These are phyloP conservation scores for Cataglyphis livida DNA, from an alignment of 2,888 invertebrate species.

Conservation along the genomic window DNA sequence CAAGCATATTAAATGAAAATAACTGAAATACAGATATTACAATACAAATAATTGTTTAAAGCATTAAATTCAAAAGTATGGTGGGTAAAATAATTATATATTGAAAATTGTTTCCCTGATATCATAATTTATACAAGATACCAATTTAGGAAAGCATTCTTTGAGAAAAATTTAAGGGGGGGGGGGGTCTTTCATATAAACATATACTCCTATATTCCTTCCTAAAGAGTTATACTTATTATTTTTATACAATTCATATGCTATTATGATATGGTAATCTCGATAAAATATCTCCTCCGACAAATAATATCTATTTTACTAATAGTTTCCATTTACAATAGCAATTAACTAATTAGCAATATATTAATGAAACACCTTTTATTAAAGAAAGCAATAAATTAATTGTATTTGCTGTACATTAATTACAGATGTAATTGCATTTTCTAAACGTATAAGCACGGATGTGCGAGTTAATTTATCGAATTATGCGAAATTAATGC, in stretches of 20 bases:
- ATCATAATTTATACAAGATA: not conserved
- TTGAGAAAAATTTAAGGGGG: too few relatives aligned
- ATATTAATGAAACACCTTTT: constrained; percentile 3
- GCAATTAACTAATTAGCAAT: not conserved
- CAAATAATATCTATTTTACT: not conserved
- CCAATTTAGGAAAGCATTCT: too few relatives aligned
- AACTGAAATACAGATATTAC: not conserved
- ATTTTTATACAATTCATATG: not conserved
- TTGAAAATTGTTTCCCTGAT: not conserved
- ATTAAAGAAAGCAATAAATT: not conserved
- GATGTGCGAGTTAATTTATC: not conserved
- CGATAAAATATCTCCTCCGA: not conserved
- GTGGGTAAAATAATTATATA: not conserved
- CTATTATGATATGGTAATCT: not conserved
- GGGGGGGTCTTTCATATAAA: too few relatives aligned
- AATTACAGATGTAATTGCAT: not conserved
- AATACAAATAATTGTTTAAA: not conserved
- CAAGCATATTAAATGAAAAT: not conserved
- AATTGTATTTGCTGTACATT: not conserved
- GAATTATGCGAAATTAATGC: not conserved
- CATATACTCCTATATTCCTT: too few relatives aligned
- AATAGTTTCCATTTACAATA: not conserved
- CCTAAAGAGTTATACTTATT: too few relatives aligned
- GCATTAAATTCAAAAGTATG: not conserved
- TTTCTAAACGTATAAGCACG: not conserved